Evolutionary conservation across 2,797 vertebrate genomes (phyloP).

Genomic region (Agapornis canus): DNA sequence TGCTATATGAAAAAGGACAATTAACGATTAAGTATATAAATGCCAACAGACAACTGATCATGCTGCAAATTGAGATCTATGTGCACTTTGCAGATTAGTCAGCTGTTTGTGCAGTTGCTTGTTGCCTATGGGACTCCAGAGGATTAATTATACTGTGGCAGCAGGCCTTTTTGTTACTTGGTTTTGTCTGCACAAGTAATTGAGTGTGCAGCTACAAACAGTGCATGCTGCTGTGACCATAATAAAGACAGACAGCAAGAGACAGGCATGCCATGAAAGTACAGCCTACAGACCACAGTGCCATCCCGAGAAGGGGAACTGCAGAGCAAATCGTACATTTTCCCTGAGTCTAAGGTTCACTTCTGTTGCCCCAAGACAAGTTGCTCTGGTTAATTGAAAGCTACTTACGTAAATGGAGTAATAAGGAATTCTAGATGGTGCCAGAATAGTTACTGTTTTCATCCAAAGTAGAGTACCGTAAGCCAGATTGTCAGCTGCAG

Average conservation of each 20-base stretch:
- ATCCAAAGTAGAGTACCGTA: not conserved
- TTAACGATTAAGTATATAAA: not conserved
- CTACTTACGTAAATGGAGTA: not conserved
- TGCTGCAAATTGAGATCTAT: not conserved
- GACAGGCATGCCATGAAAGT: not conserved
- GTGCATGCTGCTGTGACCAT: not conserved
- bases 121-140: not conserved
- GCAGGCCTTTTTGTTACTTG: not conserved
- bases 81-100: not conserved
- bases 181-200: slow-evolving; percentile 11
- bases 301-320: not conserved
- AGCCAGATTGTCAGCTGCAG: not conserved
- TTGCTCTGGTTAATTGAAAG: not conserved
- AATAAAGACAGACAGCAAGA: slow-evolving; percentile 1
- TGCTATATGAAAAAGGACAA: not conserved
- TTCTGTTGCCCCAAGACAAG: not conserved
- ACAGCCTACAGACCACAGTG: not conserved
- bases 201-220: not conserved
- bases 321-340: not conserved
- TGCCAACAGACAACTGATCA: not conserved
- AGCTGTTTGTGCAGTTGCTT: not conserved
- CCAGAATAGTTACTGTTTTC: not conserved
- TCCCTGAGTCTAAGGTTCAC: not conserved
- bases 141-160: slow-evolving; percentile 33
- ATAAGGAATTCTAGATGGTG: not conserved